Conservation (phyloP, 2,888 invertebrate species). For the Chrysodeixis includens region DNA sequence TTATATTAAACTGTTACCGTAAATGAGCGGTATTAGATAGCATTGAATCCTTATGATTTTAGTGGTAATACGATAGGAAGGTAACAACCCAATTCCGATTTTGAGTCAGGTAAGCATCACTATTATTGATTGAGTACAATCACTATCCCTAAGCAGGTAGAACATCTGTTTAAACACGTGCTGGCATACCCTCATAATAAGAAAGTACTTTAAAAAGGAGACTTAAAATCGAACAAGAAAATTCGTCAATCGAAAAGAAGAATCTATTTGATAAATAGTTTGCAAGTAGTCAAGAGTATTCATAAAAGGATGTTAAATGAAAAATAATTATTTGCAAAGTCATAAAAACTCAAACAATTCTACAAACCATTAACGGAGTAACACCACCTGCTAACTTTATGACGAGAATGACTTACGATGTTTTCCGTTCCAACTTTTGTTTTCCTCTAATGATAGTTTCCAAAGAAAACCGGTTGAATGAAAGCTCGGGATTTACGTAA, state of each 20-base stretch:
- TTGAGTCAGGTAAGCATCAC: neutral
- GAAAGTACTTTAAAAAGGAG: neutral
- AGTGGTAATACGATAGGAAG: neutral
- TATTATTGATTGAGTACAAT: neutral
- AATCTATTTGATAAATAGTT: neutral
- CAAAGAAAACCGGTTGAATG: slow-evolving; percentile 62
- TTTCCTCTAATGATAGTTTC: slow-evolving; percentile 32
- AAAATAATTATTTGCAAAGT: neutral
- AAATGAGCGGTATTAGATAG: neutral
- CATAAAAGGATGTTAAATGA: neutral
- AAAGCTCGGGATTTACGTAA: slow-evolving; percentile 80
- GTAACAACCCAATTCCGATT: slow-evolving; percentile 3
- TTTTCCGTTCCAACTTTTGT: slow-evolving; percentile 28
- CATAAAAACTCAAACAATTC: neutral
- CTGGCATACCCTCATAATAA: neutral
- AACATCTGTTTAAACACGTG: slow-evolving; percentile 2
- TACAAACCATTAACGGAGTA: neutral
- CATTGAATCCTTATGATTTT: too few species aligned
- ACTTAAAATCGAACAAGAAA: neutral
- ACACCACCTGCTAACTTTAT: neutral
- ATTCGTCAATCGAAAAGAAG: neutral
- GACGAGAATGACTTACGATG: slow-evolving; percentile 25
- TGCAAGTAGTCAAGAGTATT: neutral
- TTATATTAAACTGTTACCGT: neutral
- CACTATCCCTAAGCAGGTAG: neutral